Conservation (phyloP, 2,888 invertebrate species). For the Thumatha senex region DNA sequence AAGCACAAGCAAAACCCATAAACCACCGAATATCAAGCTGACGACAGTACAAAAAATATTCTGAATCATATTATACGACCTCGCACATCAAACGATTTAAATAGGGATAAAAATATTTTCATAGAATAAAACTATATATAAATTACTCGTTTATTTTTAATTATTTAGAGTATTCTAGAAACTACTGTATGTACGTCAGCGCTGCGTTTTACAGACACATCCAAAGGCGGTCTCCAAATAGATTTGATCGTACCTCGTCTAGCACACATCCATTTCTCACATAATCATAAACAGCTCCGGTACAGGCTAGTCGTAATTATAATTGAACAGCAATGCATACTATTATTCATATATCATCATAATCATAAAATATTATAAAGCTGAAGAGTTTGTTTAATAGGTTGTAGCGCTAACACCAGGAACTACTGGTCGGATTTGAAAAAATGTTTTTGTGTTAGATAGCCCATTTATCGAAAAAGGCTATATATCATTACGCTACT, state of each 20-base stretch:
- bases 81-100: conserved; percentile 54
- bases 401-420: no score
- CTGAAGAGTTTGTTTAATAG: no score
- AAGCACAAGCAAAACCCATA: conserved; percentile 48
- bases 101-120: conserved; percentile 28
- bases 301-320: conserved; percentile 30
- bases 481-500: no score
- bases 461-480: no score
- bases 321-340: conserved; percentile 16
- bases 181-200: conserved; percentile 5
- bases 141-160: neutral
- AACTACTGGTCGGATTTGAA: no score
- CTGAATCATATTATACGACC: conserved; percentile 49
- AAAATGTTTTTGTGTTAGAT: no score
- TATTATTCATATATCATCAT: neutral
- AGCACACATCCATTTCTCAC: conserved; percentile 37
- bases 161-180: no score
- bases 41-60: conserved; percentile 66
- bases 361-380: no score
- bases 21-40: conserved; percentile 39
- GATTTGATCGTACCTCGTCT: conserved; percentile 60
- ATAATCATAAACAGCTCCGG: conserved; percentile 40
- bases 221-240: conserved; percentile 66
- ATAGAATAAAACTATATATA: conserved; percentile 14
- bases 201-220: conserved; percentile 17